phyloP scores from a whole-genome alignment of 2,797 vertebrate genomes.

The Adrianichthys oophorus region DNA sequence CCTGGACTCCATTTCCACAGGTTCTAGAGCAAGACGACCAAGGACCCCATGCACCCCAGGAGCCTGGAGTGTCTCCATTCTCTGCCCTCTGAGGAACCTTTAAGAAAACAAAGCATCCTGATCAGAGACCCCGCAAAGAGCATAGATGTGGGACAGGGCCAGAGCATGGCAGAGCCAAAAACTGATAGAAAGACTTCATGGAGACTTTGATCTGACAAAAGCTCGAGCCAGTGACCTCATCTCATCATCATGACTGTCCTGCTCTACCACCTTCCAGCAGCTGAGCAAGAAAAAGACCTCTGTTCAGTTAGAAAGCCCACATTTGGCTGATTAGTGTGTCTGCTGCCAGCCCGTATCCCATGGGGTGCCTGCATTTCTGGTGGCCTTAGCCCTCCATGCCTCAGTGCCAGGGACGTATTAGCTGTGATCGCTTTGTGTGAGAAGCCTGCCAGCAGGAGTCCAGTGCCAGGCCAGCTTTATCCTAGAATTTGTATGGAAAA shows the following conservation, averaged over 20 bases:
- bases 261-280: conserved; percentile 27
- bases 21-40: conserved; percentile 90
- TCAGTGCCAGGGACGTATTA: conserved; percentile 56
- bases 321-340: conserved; percentile 63
- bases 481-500: conserved; percentile 52
- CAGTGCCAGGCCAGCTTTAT: conserved; percentile 57
- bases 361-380: conserved; percentile 61
- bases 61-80: conserved; percentile 66
- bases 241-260: conserved; percentile 53
- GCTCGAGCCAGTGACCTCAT: conserved; percentile 55
- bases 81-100: conserved; percentile 86
- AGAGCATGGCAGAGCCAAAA: conserved; percentile 17
- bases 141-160: conserved; percentile 10
- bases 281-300: conserved; percentile 52
- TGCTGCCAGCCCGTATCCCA: conserved; percentile 37
- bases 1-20: conserved; percentile 89
- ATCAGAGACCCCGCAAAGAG: conserved; percentile 26
- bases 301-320: conserved; percentile 53
- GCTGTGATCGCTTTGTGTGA: conserved; percentile 59
- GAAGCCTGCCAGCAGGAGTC: conserved; percentile 51
- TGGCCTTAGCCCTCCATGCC: conserved; percentile 49
- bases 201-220: conserved; percentile 43
- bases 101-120: conserved; percentile 22
- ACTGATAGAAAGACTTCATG: conserved; percentile 35
- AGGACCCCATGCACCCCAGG: conserved; percentile 90